Conservation (phyloP, 2,888 invertebrate species). For the Uloborus plumipes region DNA sequence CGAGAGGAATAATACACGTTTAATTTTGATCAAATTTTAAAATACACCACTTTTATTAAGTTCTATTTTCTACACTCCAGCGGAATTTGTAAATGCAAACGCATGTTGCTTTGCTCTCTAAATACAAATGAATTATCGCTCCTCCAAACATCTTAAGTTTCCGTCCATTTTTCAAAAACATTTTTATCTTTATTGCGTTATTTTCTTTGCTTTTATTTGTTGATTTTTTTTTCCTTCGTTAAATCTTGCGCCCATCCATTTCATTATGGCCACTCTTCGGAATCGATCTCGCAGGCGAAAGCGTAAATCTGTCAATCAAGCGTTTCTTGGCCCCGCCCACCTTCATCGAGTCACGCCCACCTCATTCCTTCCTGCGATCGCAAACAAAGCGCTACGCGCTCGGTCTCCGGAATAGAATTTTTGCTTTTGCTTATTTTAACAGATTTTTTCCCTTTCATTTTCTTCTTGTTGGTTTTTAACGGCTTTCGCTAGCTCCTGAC, state of each 20-base stretch:
- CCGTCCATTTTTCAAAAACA: slow-evolving; percentile 2
- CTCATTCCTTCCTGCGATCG: slow-evolving; percentile 35
- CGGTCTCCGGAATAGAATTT: slow-evolving; percentile 10
- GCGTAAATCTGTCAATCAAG: slow-evolving; percentile 33
- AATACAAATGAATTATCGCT: too few relatives aligned
- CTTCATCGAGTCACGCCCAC: slow-evolving; percentile 32
- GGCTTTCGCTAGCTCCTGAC: slow-evolving; percentile 9
- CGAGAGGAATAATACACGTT: too few relatives aligned
- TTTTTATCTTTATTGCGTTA: slow-evolving; percentile 2
- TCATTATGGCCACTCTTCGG: neutral
- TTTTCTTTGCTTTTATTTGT: slow-evolving; percentile 15
- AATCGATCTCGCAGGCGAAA: slow-evolving; percentile 41
- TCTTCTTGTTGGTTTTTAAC: slow-evolving; percentile 6
- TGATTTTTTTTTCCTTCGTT: slow-evolving; percentile 3
- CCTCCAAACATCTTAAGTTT: too few relatives aligned
- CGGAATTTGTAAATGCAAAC: too few relatives aligned
- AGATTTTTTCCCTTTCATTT: neutral
- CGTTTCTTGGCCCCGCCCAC: slow-evolving; percentile 19
- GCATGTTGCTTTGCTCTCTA: too few relatives aligned
- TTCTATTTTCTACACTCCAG: too few relatives aligned
- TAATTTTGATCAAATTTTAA: too few relatives aligned
- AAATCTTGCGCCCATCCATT: slow-evolving; percentile 13
- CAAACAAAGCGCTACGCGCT: slow-evolving; percentile 30
- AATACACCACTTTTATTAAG: too few relatives aligned
- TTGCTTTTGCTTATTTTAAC: neutral